Conservation (phyloP, 2,113 vertebrate genomes). For the Thunnus maccoyii region DNA sequence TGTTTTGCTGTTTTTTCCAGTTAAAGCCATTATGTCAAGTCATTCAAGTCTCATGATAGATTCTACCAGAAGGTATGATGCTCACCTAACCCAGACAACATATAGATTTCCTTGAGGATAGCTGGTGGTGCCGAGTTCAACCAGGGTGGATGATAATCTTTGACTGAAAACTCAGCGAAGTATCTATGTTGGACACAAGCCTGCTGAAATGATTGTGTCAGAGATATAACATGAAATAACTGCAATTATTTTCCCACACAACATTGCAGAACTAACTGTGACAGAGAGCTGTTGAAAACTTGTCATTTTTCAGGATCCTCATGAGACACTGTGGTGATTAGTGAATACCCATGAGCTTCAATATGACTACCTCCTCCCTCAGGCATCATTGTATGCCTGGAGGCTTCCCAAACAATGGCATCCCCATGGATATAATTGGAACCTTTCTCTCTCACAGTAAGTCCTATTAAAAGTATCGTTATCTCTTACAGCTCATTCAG, state of each 20-base stretch:
- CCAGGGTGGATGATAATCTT: conserved; percentile 25
- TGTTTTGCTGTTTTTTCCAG: conserved; percentile 19
- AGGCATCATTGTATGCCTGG: conserved; percentile 62
- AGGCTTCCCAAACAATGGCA: conserved; percentile 67
- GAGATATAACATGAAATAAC: conserved; percentile 34
- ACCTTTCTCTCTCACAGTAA: conserved; percentile 35
- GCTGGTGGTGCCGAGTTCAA: conserved; percentile 12
- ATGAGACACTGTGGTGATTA: conserved; percentile 63
- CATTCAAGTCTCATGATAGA: conserved; percentile 19
- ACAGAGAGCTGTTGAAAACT: conserved; percentile 51
- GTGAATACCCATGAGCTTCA: conserved; percentile 66
- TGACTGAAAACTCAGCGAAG: conserved; percentile 27
- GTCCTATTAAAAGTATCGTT: conserved; percentile 33
- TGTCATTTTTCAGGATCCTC: conserved; percentile 61
- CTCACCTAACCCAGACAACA: conserved; percentile 39
- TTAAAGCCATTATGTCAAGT: conserved; percentile 36
- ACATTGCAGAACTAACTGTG: conserved; percentile 26
- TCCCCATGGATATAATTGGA: conserved; percentile 68
- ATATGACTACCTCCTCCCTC: conserved; percentile 57
- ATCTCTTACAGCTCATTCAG: conserved; percentile 17
- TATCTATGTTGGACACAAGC: conserved; percentile 40
- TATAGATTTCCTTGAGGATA: conserved; percentile 44
- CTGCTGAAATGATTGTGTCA: conserved; percentile 23
- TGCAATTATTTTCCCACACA: conserved; percentile 59
- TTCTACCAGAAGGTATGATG: conserved; percentile 21